Conservation (phyloP, 2,113 vertebrate genomes). For the Microcebus griseorufus region DNA sequence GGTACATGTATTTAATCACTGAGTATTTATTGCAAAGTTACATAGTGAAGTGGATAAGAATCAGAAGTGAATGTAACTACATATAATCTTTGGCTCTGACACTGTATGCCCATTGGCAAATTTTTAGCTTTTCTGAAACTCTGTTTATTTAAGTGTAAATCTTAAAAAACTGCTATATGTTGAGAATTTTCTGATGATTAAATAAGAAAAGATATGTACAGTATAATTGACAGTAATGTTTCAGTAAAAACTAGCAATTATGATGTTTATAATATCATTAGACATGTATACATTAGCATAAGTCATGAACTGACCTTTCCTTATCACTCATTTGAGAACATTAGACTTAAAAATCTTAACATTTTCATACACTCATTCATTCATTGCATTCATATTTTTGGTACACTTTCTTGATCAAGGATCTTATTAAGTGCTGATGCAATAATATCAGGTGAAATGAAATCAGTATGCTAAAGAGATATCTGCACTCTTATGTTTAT, state of each 20-base stretch:
- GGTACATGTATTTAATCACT: not conserved
- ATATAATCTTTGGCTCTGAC: not conserved
- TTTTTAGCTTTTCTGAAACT: not conserved
- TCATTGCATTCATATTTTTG: not conserved
- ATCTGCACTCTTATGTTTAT: not conserved
- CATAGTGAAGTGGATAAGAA: not conserved
- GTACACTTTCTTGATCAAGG: not conserved
- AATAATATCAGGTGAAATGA: not conserved
- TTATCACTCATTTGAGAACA: not conserved
- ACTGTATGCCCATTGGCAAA: not conserved
- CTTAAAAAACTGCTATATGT: not conserved
- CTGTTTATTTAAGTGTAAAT: not conserved
- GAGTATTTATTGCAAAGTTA: not conserved
- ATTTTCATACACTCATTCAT: not conserved
- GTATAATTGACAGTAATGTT: not conserved
- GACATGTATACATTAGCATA: not conserved
- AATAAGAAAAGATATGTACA: not conserved
- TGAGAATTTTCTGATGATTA: not conserved
- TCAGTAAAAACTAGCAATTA: not conserved
- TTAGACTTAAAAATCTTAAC: not conserved
- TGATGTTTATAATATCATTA: not conserved
- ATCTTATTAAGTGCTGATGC: conserved; percentile 1
- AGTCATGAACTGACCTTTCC: not conserved
- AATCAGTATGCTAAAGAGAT: too few species aligned
- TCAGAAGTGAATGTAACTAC: not conserved